Percentiles rank a stretch among this genome's conserved stretches.
These are phyloP conservation scores for Vireo griseus DNA, from an alignment of 2,797 vertebrate genomes.

Conservation along the genomic window DNA sequence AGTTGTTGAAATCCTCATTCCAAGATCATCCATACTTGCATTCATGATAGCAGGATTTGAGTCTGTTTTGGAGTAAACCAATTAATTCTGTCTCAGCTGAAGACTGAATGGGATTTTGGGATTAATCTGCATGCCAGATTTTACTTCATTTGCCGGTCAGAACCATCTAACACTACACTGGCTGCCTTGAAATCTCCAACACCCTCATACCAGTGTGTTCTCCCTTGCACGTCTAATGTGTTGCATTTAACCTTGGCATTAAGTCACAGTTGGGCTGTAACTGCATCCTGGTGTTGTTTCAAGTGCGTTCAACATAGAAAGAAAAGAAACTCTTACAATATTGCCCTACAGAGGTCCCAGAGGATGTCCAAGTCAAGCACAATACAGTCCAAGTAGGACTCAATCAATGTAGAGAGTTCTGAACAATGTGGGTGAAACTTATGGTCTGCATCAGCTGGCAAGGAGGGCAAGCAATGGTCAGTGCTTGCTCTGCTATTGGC, in stretches of 20 bases:
- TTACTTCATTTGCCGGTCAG: background rate
- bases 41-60: background rate
- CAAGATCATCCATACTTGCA: background rate
- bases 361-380: background rate
- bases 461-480: background rate
- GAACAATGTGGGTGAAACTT: background rate
- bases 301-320: background rate
- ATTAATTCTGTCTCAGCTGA: background rate
- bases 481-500: background rate
- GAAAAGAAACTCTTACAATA: background rate
- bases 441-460: background rate
- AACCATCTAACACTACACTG: background rate
- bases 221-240: background rate
- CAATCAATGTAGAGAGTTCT: background rate
- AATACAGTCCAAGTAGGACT: background rate
- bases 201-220: background rate
- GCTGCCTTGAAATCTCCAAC: background rate
- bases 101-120: background rate
- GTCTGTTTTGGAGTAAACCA: background rate
- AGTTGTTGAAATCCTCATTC: background rate
- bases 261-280: background rate
- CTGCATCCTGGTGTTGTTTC: background rate
- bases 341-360: background rate
- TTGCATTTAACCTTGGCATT: background rate
- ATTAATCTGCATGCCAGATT: background rate